Base-by-base conservation (phyloP, 2,888 invertebrate genomes). In the Oscheius sp. region DNA sequence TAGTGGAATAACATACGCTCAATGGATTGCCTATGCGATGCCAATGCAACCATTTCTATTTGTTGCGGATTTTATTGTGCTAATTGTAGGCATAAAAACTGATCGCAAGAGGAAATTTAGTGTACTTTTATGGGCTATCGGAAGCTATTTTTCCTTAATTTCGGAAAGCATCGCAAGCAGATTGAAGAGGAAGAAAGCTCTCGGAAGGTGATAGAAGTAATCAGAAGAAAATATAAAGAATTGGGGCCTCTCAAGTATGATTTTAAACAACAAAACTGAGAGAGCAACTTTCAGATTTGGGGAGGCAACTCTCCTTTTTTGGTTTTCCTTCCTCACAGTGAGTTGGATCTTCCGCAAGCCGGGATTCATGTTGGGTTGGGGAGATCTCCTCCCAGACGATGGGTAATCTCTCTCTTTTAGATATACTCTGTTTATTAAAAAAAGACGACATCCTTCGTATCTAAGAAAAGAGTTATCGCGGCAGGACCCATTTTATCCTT, bases 301-400 rank as follows among this genome's bases (percentile, higher is more conserved):
- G 10, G 66, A 66, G 20, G 29, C 25, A 0, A 55, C 66, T n/a
- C 23, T 66, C 1, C n/a, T 66, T 31, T 37, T 34, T 15, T 66
- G 66, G 66, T 66, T 66, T 17, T 20, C 23, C 15, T 17, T 66
- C 8, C 42, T 66, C 10, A 55, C 48, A 10, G 8, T 57, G 10
- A 20, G 33, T 10, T 66, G 66, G 66, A 57, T 66, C 20, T 57
- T 66, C 45, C 23, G 66, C 8, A 53, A 39, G 12, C 66, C 66
- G 6, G 66, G 66, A 15, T 66, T 66, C 23, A 66, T 66, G 66
- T 27, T 42, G 15, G 66, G 66, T 23, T 66, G 66, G 66, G 66
- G 42, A 25, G 34, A 55, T 33, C 45, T 66, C 8, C 31, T 66
- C 10, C 55, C 53, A 1, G 66, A 66, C 10, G 31, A 50, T n/a